phyloP scores from a whole-genome alignment of 2,113 vertebrate species.

The Strix uralensis region DNA sequence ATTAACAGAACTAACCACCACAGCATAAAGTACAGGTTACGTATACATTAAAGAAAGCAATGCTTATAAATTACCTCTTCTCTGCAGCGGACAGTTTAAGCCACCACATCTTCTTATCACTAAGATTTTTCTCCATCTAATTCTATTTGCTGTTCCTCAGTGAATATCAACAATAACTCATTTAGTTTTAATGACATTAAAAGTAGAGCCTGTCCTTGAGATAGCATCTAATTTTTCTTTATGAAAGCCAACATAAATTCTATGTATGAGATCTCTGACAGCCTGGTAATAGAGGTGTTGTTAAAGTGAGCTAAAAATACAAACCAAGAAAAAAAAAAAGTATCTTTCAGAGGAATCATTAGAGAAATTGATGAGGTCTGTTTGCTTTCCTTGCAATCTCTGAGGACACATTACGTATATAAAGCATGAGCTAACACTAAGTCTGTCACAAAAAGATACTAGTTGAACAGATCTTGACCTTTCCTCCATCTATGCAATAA shows the following conservation, averaged over 20 bases:
- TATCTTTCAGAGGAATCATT: conserved; percentile 69
- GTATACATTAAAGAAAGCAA: background rate
- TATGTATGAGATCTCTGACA: conserved; percentile 48
- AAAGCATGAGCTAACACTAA: background rate
- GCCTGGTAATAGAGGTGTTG: conserved; percentile 64
- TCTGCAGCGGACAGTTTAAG: conserved; percentile 23
- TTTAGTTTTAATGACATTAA: conserved; percentile 68
- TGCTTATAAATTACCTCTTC: conserved; percentile 29
- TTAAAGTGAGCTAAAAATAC: conserved; percentile 75
- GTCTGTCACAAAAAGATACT: conserved; percentile 29
- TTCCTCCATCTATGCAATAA: conserved; percentile 26
- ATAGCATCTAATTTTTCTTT: conserved; percentile 71
- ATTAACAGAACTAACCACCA: background rate
- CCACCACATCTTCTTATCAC: conserved; percentile 21
- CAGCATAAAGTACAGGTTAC: background rate
- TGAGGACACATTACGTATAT: conserved; percentile 55
- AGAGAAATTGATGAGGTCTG: conserved; percentile 74
- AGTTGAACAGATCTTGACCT: conserved; percentile 49
- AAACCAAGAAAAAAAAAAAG: conserved; percentile 12
- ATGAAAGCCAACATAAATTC: conserved; percentile 72
- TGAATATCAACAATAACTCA: conserved; percentile 64
- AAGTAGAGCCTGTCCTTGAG: conserved; percentile 69
- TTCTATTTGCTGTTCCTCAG: conserved; percentile 43
- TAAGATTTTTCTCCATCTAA: conserved; percentile 36
- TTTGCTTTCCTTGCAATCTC: conserved; percentile 69